Conservation (phyloP, 2,113 vertebrate genomes). For the Serilophus lunatus region DNA sequence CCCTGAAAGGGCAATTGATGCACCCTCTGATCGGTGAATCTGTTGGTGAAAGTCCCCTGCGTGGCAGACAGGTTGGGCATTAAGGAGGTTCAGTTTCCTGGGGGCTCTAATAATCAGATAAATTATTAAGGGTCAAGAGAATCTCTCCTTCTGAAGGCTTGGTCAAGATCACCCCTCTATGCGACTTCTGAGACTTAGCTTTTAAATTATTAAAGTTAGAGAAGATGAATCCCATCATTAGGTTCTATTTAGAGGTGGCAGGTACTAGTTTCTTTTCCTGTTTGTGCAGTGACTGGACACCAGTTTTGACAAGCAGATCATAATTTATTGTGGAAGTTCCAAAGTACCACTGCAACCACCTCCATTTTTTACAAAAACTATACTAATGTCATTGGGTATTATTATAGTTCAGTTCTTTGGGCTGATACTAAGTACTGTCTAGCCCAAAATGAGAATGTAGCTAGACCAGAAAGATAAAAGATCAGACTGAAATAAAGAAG, state of each 20-base stretch:
- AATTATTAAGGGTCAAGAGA: no score
- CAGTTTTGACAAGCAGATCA: not conserved
- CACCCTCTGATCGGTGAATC: no score
- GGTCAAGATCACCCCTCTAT: no score
- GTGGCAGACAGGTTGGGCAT: no score
- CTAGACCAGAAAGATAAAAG: not conserved
- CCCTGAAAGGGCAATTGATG: no score
- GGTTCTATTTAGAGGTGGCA: not conserved
- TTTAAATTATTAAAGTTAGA: not conserved
- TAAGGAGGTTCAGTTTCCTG: no score
- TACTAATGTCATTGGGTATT: not conserved
- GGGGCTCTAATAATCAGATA: no score
- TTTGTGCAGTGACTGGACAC: not conserved
- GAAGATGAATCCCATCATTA: not conserved
- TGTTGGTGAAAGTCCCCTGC: no score
- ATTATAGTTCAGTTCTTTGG: not conserved
- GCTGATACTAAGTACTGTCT: not conserved
- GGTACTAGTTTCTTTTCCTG: not conserved
- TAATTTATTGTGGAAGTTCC: not conserved
- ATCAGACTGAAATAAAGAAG: not conserved
- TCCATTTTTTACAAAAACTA: not conserved
- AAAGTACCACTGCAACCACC: not conserved
- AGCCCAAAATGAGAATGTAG: not conserved
- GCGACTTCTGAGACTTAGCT: not conserved
- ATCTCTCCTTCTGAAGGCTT: no score